Base-by-base conservation (phyloP, 2,797 vertebrate genomes). In the Manis crassicaudata region DNA sequence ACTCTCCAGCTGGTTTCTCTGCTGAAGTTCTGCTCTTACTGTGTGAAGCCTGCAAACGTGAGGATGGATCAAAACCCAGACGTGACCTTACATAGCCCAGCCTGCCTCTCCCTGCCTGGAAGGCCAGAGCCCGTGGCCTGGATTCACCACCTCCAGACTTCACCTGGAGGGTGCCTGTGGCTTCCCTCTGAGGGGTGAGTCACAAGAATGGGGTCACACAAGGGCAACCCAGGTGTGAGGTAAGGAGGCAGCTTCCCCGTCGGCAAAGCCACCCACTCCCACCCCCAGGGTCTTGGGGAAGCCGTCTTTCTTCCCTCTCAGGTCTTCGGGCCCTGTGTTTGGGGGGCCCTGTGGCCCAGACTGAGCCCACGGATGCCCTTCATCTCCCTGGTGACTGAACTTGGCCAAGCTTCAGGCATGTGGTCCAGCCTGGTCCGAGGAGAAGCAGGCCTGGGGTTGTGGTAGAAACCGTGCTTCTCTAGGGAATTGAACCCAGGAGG, bases 371-470 rank as follows among this genome's bases (percentile, higher is more conserved):
- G 72, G 20, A 1, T 7, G n/a, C 0, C 0, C 23, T 52, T 60
- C 43, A 29, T 35, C 43, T n/a, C 52, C 40, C 62, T 10, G 10
- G 27, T 23, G 67, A 7, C 5, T 6, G 68, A 9, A 0, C 0
- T 32, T 25, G 18, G 17, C 18, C 35, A 32, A 18, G 25, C 6
- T 54, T 50, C 46, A 63, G 25, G 46, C 46, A 17, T 16, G 2
- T 1, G 27, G 12, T 13, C 27, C 62, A 35, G 46, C 40, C 62
- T 2, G 1, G 65, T 27, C 40, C 1, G 0, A 0, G 6, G 52
- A 92, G 6, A 40, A 32, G 35, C 60, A 63, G 35, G 43, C 73
- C 73, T 23, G 32, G 60, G 58, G 27, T 60, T 81, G 17, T 62
- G 52, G 62, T 35, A n/a, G 54, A 21, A 87, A 35, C 37, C 1